phyloP scores from a whole-genome alignment of 1,140 invertebrate genomes.

The Heliothis subflexa region DNA sequence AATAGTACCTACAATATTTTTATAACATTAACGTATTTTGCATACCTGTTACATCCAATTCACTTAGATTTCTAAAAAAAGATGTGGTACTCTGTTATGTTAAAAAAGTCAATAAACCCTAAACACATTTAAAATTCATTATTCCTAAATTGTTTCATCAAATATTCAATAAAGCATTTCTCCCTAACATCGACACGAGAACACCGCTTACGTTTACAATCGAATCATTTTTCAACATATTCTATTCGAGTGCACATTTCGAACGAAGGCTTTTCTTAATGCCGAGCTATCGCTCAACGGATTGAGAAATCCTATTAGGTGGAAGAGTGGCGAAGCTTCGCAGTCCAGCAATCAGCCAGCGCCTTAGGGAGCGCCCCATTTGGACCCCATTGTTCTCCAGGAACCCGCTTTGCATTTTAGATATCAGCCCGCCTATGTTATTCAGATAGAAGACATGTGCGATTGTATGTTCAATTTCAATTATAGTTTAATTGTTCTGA shows the following conservation, averaged over 20 bases:
- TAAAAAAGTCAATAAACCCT: no score
- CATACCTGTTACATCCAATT: no score
- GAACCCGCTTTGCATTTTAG: constrained; percentile 48
- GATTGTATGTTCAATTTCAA: background rate
- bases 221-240: constrained; percentile 29
- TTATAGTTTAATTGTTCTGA: background rate
- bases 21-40: no score
- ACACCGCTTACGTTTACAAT: background rate
- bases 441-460: background rate
- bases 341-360: constrained; percentile 55
- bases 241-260: background rate
- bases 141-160: no score
- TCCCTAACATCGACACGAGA: background rate
- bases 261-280: constrained; percentile 50
- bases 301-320: constrained; percentile 61
- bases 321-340: constrained; percentile 13
- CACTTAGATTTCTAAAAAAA: no score
- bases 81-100: no score
- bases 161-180: no score
- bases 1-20: no score
- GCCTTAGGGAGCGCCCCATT: constrained; percentile 61
- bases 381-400: constrained; percentile 56
- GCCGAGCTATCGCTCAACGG: constrained; percentile 47
- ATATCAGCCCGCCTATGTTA: constrained; percentile 13
- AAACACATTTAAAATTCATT: no score